phyloP scores from a whole-genome alignment of 2,888 invertebrate genomes.

The Syrista parreyssii region DNA sequence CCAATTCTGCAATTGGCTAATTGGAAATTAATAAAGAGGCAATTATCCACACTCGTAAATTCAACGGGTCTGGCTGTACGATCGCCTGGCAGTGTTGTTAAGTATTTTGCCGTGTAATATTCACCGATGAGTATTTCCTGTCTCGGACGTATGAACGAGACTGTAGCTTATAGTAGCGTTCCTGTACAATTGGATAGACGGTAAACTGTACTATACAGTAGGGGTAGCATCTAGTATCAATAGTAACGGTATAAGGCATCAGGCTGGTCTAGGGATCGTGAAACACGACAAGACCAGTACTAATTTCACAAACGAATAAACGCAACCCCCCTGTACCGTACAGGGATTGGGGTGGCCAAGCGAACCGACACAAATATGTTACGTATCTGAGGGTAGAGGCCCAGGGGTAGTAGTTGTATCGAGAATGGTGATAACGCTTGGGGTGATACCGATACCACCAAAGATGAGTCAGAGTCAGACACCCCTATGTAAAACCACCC shows the following conservation, averaged over 20 bases:
- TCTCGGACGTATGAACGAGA: background rate
- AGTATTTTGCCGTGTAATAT: background rate
- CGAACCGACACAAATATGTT: conserved; percentile 44
- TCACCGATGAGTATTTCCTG: background rate
- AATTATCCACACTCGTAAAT: background rate
- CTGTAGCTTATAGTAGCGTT: background rate
- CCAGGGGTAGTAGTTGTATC: conserved; percentile 17
- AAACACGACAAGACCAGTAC: conserved; percentile 62
- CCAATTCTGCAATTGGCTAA: background rate
- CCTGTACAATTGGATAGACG: background rate
- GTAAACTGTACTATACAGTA: background rate
- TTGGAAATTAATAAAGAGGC: background rate
- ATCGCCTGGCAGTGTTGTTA: background rate
- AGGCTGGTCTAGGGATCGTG: conserved; percentile 1
- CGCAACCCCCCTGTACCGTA: conserved; percentile 37
- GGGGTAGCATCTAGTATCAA: background rate
- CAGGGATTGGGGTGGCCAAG: conserved; percentile 38
- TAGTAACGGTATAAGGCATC: background rate
- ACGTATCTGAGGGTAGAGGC: conserved; percentile 28
- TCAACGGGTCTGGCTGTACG: background rate
- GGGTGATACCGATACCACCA: conserved; percentile 58
- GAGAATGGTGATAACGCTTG: conserved; percentile 30
- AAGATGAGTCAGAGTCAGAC: conserved; percentile 52
- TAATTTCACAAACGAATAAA: conserved; percentile 67
- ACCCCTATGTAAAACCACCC: background rate